Conservation (phyloP, 1,140 invertebrate genomes). For the Eciton burchellii region DNA sequence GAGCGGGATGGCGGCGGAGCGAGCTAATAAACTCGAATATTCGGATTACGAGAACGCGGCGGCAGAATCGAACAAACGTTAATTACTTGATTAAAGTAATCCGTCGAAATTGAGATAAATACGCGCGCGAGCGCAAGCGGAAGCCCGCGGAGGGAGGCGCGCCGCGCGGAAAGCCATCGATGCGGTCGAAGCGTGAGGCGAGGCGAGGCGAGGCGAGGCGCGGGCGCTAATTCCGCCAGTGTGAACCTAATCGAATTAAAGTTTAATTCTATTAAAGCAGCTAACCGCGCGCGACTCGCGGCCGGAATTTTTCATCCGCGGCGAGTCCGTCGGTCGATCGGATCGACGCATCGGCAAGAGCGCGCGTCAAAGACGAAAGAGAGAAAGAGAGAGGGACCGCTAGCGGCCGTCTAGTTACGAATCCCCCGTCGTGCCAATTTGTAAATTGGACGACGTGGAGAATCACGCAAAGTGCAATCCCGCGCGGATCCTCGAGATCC, state of each 20-base stretch:
- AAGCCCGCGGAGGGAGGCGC: slow-evolving; percentile 32
- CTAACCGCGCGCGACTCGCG: slow-evolving; percentile 53
- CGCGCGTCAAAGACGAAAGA: slow-evolving; percentile 20
- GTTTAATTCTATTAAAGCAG: slow-evolving; percentile 59
- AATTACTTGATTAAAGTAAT: slow-evolving; percentile 63
- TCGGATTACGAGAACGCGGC: slow-evolving; percentile 29
- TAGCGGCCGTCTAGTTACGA: neutral
- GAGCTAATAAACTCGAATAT: slow-evolving; percentile 53
- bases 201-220: slow-evolving; percentile 22
- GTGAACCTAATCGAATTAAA: slow-evolving; percentile 58
- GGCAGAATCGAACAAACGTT: slow-evolving; percentile 51
- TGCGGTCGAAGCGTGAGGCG: slow-evolving; percentile 16
- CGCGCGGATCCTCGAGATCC: slow-evolving; percentile 18
- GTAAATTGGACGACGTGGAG: slow-evolving; percentile 45
- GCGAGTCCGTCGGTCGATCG: slow-evolving; percentile 17
- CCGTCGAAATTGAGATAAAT: slow-evolving; percentile 53
- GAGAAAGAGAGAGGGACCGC: neutral
- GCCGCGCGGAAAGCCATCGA: slow-evolving; percentile 4
- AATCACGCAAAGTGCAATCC: slow-evolving; percentile 27
- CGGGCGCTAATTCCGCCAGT: slow-evolving; percentile 44
- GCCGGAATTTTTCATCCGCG: slow-evolving; percentile 50
- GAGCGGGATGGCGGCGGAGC: neutral
- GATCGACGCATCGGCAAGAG: neutral
- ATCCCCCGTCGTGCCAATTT: slow-evolving; percentile 52
- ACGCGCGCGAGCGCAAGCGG: slow-evolving; percentile 36